phyloP scores from a whole-genome alignment of 2,797 vertebrate genomes.

The Acanthornis magna region DNA sequence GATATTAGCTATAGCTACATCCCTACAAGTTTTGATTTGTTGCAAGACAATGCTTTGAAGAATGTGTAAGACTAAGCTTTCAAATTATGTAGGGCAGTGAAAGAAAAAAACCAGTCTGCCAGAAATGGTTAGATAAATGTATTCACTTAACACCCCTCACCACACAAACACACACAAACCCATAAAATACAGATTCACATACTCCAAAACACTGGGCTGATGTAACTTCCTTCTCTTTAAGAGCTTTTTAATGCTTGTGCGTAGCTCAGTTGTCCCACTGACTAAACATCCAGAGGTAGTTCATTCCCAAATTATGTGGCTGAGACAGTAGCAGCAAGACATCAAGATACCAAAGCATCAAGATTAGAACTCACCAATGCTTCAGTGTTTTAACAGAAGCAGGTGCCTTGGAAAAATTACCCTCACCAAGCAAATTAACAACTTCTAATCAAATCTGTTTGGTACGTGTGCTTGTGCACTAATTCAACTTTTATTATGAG shows the following conservation, averaged over 20 bases:
- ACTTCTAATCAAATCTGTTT: neutral
- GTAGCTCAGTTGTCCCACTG: neutral
- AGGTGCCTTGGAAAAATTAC: neutral
- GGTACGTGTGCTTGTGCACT: neutral
- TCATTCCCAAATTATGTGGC: neutral
- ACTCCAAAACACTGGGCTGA: neutral
- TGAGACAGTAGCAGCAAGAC: neutral
- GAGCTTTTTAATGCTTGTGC: neutral
- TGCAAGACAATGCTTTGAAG: neutral
- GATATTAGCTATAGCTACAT: neutral
- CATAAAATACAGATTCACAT: neutral
- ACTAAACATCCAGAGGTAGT: neutral
- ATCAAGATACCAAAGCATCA: neutral
- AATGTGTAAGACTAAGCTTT: neutral
- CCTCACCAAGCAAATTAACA: neutral
- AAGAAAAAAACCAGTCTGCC: neutral
- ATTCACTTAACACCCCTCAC: neutral
- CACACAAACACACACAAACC: neutral
- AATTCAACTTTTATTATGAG: neutral
- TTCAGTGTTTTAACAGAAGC: neutral
- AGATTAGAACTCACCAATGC: neutral
- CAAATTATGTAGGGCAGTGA: neutral
- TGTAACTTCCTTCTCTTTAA: neutral
- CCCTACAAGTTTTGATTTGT: neutral
- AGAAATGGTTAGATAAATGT: neutral